phyloP scores from a whole-genome alignment of 2,113 vertebrate genomes.

The Coregonus clupeaformis region DNA sequence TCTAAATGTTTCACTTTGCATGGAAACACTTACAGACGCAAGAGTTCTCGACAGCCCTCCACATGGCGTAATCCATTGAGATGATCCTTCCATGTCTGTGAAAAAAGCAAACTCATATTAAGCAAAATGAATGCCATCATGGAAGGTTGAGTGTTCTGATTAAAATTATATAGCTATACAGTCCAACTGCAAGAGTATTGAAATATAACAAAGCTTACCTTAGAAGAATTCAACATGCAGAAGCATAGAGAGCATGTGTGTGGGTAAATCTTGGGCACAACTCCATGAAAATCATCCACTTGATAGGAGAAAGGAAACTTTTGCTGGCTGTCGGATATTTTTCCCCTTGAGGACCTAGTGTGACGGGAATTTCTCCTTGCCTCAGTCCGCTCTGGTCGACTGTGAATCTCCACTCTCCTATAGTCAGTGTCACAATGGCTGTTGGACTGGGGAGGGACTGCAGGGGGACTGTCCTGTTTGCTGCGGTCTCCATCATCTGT shows the following conservation, averaged over 20 bases:
- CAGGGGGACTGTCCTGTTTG: background rate
- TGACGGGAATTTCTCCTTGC: background rate
- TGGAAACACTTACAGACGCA: constrained; percentile 4
- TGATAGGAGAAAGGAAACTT: constrained; percentile 4
- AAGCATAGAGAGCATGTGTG: constrained; percentile 6
- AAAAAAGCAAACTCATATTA: background rate
- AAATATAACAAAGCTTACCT: background rate
- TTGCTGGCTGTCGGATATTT: background rate
- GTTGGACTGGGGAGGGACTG: background rate
- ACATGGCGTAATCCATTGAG: background rate
- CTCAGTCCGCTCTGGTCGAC: background rate
- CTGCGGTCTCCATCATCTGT: background rate
- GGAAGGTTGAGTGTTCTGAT: background rate
- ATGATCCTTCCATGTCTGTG: constrained; percentile 1
- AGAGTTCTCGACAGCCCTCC: background rate
- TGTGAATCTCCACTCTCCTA: background rate
- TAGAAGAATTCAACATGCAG: background rate
- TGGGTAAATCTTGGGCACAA: background rate
- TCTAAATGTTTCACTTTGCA: background rate
- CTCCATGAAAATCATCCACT: background rate
- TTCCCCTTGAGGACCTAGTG: background rate
- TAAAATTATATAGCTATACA: background rate
- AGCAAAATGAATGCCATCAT: background rate
- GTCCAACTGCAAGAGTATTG: background rate
- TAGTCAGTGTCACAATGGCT: background rate